Percentiles rank a stretch among this genome's conserved stretches.
phyloP scores from a whole-genome alignment of 2,888 invertebrate genomes.

The Acheta domesticus region DNA sequence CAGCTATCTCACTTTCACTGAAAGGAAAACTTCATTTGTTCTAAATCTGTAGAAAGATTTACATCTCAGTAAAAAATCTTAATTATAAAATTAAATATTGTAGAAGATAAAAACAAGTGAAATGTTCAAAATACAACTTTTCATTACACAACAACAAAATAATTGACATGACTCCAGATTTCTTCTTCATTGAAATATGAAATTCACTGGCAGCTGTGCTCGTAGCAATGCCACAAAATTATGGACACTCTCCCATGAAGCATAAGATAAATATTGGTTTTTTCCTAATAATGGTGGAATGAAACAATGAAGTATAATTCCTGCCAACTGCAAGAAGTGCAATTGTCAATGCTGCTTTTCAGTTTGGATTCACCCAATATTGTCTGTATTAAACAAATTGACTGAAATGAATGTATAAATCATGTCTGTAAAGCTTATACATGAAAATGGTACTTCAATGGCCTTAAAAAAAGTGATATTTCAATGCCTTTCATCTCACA shows the following conservation, averaged over 20 bases:
- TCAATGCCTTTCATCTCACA: not conserved
- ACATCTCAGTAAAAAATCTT: no score
- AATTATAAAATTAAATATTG: not conserved
- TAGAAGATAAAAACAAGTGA: no score
- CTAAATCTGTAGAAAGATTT: no score
- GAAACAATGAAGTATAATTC: not conserved
- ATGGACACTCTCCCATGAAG: no score
- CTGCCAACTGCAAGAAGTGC: not conserved
- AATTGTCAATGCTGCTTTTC: not conserved
- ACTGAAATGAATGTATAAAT: not conserved
- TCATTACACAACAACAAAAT: no score
- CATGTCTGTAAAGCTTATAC: not conserved
- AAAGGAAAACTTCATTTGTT: not conserved
- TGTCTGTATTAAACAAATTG: not conserved
- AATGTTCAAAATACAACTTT: no score
- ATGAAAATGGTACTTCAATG: not conserved
- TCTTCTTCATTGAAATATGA: no score
- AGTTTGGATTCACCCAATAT: not conserved
- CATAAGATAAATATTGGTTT: no score
- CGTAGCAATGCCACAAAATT: no score
- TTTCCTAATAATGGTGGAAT: not conserved
- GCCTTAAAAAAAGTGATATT: conserved; percentile 2
- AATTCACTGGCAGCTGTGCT: no score
- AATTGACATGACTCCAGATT: no score
- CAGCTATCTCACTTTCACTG: not conserved